phyloP scores from a whole-genome alignment of 2,113 vertebrate species.

The Accipiter virgatus region DNA sequence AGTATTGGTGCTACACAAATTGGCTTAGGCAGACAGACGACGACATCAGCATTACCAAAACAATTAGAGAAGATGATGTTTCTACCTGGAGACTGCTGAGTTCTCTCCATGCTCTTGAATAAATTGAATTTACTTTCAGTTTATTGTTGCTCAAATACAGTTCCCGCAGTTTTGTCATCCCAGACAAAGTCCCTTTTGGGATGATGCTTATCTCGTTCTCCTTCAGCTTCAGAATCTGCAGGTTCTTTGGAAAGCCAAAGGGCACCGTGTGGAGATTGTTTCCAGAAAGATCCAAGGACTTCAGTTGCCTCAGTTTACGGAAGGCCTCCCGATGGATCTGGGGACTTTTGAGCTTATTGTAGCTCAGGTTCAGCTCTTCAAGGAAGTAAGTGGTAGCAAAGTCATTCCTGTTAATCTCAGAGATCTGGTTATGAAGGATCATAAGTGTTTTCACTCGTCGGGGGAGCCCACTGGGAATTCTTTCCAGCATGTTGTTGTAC shows the following conservation, averaged over 20 bases:
- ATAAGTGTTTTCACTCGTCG: constrained; percentile 93
- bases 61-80: background rate
- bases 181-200: constrained; percentile 81
- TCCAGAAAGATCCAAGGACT: constrained; percentile 90
- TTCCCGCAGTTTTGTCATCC: constrained; percentile 89
- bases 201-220: constrained; percentile 85
- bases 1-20: background rate
- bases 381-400: constrained; percentile 88
- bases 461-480: constrained; percentile 89
- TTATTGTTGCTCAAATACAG: constrained; percentile 89
- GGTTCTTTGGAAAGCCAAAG: constrained; percentile 87
- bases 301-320: constrained; percentile 88
- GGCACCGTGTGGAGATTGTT: constrained; percentile 84
- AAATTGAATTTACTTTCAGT: constrained; percentile 86
- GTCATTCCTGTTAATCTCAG: constrained; percentile 89
- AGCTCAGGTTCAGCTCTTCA: constrained; percentile 95
- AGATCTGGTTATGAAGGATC: constrained; percentile 92
- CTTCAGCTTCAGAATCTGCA: constrained; percentile 87
- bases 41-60: background rate
- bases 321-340: constrained; percentile 90
- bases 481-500: constrained; percentile 94
- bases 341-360: constrained; percentile 89
- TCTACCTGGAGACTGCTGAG: constrained; percentile 86
- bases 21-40: background rate
- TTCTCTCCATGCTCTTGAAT: constrained; percentile 89